Conservation (phyloP, 1,140 invertebrate species). For the Oncopeltus fasciatus region DNA sequence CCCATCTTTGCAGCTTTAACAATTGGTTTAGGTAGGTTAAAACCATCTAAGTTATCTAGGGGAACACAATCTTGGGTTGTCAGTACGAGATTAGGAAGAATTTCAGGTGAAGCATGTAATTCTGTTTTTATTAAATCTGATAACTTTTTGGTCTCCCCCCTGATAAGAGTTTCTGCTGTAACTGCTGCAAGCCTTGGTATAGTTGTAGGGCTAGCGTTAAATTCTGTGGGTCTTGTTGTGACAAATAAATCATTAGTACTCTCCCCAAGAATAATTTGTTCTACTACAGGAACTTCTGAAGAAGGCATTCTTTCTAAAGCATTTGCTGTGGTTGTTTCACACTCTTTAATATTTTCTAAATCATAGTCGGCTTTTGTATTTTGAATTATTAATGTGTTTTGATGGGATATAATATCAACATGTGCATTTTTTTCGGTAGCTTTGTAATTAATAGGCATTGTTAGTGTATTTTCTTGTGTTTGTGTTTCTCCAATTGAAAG, state of each 20-base stretch:
- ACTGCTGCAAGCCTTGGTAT: slow-evolving; percentile 14
- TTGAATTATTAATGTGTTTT: slow-evolving; percentile 15
- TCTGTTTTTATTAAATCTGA: not conserved
- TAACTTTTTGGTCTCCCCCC: slow-evolving; percentile 11
- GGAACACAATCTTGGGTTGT: not conserved
- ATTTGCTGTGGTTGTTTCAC: not conserved
- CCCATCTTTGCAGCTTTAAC: slow-evolving; percentile 4
- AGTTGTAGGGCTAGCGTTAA: slow-evolving; percentile 10
- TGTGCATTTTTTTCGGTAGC: slow-evolving; percentile 12
- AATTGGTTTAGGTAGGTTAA: not conserved
- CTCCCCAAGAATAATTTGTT: slow-evolving; percentile 14
- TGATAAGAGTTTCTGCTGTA: slow-evolving; percentile 8
- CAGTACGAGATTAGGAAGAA: slow-evolving; percentile 12
- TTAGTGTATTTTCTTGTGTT: slow-evolving; percentile 19
- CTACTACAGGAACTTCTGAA: slow-evolving; percentile 9
- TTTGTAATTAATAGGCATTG: slow-evolving; percentile 15
- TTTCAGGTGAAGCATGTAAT: slow-evolving; percentile 12
- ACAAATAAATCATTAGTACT: slow-evolving; percentile 11
- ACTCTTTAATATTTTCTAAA: slow-evolving; percentile 13
- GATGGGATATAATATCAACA: slow-evolving; percentile 13
- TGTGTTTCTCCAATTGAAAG: slow-evolving; percentile 18
- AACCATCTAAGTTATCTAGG: slow-evolving; percentile 8
- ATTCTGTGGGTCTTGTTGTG: slow-evolving; percentile 5
- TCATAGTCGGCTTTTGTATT: slow-evolving; percentile 11
- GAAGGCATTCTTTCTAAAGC: slow-evolving; percentile 10